Conservation (phyloP, 1,140 invertebrate genomes). For the Drosophila baimaii region DNA sequence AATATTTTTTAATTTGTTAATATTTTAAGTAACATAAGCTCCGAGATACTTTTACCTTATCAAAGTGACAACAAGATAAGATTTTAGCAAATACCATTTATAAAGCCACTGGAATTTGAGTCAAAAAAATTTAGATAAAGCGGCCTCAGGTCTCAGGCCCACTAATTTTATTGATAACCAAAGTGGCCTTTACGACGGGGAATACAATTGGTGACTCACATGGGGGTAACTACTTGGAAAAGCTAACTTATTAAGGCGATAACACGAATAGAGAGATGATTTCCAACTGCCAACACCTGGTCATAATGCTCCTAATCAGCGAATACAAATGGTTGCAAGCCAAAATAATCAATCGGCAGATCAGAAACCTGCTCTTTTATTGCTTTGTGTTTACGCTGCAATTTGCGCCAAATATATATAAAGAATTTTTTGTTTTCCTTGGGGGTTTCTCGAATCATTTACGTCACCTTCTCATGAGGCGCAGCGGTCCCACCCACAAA, state of each 20-base stretch:
- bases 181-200: slow-evolving; percentile 3
- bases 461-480: slow-evolving; percentile 8
- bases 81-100: slow-evolving; percentile 6
- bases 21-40: slow-evolving; percentile 5
- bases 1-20: background rate
- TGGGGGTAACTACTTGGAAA: background rate
- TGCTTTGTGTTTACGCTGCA: slow-evolving; percentile 34
- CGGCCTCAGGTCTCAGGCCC: background rate
- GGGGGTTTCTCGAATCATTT: slow-evolving; percentile 15
- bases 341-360: slow-evolving; percentile 36
- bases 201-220: slow-evolving; percentile 15
- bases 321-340: no score
- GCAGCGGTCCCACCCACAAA: slow-evolving; percentile 10
- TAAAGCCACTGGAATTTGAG: background rate
- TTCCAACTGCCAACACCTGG: slow-evolving; percentile 8
- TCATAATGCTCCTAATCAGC: slow-evolving; percentile 5
- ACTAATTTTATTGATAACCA: slow-evolving; percentile 24
- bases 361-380: slow-evolving; percentile 13
- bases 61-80: slow-evolving; percentile 18
- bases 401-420: slow-evolving; percentile 15
- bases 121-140: background rate
- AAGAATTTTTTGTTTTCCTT: slow-evolving; percentile 6
- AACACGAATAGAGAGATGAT: slow-evolving; percentile 6
- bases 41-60: background rate
- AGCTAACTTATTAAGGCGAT: slow-evolving; percentile 8